phyloP scores from a whole-genome alignment of 64 coral and sea anemone species.

The Trachythela sp. region DNA sequence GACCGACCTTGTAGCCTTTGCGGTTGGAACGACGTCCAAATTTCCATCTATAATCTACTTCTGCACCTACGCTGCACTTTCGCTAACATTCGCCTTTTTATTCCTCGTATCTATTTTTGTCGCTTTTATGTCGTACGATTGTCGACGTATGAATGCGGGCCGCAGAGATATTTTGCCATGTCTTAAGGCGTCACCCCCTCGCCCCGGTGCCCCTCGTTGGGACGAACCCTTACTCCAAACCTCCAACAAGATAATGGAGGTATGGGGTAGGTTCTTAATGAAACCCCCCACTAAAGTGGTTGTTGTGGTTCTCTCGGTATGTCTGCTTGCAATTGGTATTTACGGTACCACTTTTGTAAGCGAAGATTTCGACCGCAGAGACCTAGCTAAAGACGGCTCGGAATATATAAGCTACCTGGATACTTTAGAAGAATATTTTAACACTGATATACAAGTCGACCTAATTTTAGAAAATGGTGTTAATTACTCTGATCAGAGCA shows the following conservation, averaged over 20 bases:
- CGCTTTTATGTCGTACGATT: constrained; percentile 63
- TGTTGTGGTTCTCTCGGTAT: constrained; percentile 53
- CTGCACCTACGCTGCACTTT: constrained; percentile 71
- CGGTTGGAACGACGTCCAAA: constrained; percentile 58
- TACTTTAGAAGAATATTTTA: constrained; percentile 42
- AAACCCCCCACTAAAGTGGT: constrained; percentile 3
- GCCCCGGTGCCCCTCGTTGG: constrained; percentile 43
- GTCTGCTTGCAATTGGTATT: constrained; percentile 52
- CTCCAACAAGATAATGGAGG: constrained; percentile 69
- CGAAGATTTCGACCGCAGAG: constrained; percentile 58
- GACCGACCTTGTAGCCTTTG: constrained; percentile 82
- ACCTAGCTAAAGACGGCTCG: constrained; percentile 56
- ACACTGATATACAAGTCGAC: constrained; percentile 28
- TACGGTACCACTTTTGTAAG: constrained; percentile 60
- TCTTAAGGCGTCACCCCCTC: constrained; percentile 41
- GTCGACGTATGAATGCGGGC: constrained; percentile 68
- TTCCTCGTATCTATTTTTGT: constrained; percentile 66
- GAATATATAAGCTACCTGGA: constrained; percentile 48
- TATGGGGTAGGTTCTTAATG: constrained; percentile 60
- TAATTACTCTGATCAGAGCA: constrained; percentile 20
- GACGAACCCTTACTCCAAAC: constrained; percentile 47
- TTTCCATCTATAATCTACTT: constrained; percentile 72
- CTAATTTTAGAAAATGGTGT: constrained; percentile 43
- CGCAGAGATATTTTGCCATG: constrained; percentile 57
- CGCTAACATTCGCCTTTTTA: constrained; percentile 63